Evolutionary conservation across 2,797 vertebrate species (phyloP).

Genomic region (Urophycis tenuis): DNA sequence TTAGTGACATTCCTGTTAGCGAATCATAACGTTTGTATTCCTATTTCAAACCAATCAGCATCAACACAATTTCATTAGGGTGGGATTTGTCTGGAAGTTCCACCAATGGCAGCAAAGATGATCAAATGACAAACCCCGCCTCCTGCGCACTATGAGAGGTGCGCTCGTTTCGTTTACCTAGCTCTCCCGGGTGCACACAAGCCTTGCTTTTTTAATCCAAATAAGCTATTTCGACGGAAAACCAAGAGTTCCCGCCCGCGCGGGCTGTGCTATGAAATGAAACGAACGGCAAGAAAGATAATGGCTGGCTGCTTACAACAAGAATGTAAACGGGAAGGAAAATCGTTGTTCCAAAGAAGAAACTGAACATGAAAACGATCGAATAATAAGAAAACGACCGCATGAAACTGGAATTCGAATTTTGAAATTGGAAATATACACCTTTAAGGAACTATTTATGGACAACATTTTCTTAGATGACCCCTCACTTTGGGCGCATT

Average conservation of each 20-base stretch:
- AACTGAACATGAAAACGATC: slow-evolving; percentile 51
- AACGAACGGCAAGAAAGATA: slow-evolving; percentile 37
- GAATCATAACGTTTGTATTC: slow-evolving; percentile 34
- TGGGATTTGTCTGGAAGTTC: slow-evolving; percentile 19
- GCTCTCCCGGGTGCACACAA: slow-evolving; percentile 17
- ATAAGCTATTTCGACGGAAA: slow-evolving; percentile 62
- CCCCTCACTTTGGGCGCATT: slow-evolving; percentile 62
- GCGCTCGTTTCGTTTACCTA: slow-evolving; percentile 36
- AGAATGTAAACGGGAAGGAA: slow-evolving; percentile 69
- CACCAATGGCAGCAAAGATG: slow-evolving; percentile 34
- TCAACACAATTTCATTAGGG: background rate
- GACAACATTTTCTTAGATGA: slow-evolving; percentile 63
- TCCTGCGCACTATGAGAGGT: slow-evolving; percentile 44
- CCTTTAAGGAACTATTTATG: slow-evolving; percentile 43
- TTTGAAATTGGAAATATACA: slow-evolving; percentile 48
- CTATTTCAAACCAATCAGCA: slow-evolving; percentile 34
- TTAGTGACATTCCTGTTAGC: slow-evolving; percentile 26
- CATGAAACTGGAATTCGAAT: slow-evolving; percentile 43
- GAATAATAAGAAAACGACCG: slow-evolving; percentile 43
- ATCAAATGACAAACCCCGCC: slow-evolving; percentile 28
- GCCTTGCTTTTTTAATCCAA: slow-evolving; percentile 41
- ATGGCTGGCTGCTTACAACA: slow-evolving; percentile 61
- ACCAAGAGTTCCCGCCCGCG: slow-evolving; percentile 43
- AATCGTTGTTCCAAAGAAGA: slow-evolving; percentile 57
- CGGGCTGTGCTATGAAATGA: background rate